Evolutionary conservation across 2,888 invertebrate species (phyloP).

Genomic region (Phortica magna): DNA sequence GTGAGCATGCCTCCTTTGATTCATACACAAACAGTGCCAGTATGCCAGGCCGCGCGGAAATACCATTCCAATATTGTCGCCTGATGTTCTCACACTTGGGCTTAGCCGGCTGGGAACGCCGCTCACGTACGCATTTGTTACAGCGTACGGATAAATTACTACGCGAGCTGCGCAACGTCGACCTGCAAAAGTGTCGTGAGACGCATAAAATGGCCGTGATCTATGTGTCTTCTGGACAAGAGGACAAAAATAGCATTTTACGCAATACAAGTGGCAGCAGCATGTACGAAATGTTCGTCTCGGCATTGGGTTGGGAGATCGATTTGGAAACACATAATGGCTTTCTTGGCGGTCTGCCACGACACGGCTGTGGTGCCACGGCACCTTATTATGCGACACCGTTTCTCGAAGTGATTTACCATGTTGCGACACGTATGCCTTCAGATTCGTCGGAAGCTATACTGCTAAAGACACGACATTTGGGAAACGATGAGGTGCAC

Average conservation of each 20-base stretch:
- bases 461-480: constrained; percentile 94
- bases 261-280: constrained; percentile 94
- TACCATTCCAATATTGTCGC: constrained; percentile 91
- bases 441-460: constrained; percentile 92
- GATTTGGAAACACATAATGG: constrained; percentile 97
- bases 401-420: constrained; percentile 94
- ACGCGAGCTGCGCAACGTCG: constrained; percentile 94
- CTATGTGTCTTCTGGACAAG: constrained; percentile 98
- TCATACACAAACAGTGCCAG: constrained; percentile 74
- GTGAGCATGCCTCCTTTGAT: constrained; percentile 77
- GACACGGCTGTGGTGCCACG: constrained; percentile 92
- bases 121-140: constrained; percentile 90
- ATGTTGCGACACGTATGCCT: constrained; percentile 98
- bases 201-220: constrained; percentile 98
- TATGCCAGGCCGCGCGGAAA: constrained; percentile 79
- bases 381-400: constrained; percentile 97
- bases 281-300: constrained; percentile 91
- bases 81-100: constrained; percentile 95
- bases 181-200: constrained; percentile 93
- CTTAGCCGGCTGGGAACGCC: constrained; percentile 92
- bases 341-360: constrained; percentile 94
- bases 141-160: constrained; percentile 92
- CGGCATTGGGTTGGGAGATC: constrained; percentile 85
- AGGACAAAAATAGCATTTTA: constrained; percentile 94
- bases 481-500: constrained; percentile 99